Evolutionary conservation across 2,797 vertebrate genomes (phyloP).

Genomic region (Brachyalestes nurse): DNA sequence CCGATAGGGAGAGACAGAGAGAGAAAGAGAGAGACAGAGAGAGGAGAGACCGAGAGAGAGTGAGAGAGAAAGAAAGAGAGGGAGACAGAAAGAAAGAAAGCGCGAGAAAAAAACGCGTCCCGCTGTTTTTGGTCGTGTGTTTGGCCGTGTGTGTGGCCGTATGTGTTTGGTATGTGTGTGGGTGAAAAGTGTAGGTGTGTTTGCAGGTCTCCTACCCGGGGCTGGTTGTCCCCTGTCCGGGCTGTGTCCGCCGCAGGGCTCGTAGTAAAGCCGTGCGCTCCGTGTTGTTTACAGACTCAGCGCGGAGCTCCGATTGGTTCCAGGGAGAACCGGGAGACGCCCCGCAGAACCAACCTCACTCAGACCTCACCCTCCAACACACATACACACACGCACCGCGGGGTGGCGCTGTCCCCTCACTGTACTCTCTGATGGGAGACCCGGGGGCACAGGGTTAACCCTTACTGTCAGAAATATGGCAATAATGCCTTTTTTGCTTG

Average conservation of each 20-base stretch:
- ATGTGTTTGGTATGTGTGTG: not conserved
- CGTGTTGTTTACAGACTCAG: constrained; percentile 82
- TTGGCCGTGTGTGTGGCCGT: not conserved
- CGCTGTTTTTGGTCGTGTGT: not conserved
- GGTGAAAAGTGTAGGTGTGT: not conserved
- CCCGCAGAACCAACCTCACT: constrained; percentile 63
- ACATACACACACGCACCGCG: not conserved
- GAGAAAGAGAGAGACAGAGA: too few relatives aligned
- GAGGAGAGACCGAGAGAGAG: too few relatives aligned
- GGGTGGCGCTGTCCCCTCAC: constrained; percentile 23
- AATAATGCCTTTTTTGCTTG: too few relatives aligned
- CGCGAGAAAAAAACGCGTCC: not conserved
- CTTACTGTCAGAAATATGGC: too few relatives aligned
- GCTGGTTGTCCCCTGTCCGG: too few relatives aligned
- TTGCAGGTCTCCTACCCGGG: constrained; percentile 36
- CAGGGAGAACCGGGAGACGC: constrained; percentile 65
- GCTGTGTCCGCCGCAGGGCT: constrained; percentile 4
- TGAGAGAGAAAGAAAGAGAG: not conserved
- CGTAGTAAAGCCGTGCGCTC: constrained; percentile 64
- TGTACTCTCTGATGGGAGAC: too few relatives aligned
- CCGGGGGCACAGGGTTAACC: too few relatives aligned
- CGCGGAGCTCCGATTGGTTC: constrained; percentile 74
- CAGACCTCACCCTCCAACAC: not conserved
- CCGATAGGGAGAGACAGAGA: too few relatives aligned
- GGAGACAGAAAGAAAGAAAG: not conserved